Evolutionary conservation across 2,888 invertebrate species (phyloP), one percentile per base, ranked within the genome.

Genomic region (Cosmorhoe ocellata): DNA sequence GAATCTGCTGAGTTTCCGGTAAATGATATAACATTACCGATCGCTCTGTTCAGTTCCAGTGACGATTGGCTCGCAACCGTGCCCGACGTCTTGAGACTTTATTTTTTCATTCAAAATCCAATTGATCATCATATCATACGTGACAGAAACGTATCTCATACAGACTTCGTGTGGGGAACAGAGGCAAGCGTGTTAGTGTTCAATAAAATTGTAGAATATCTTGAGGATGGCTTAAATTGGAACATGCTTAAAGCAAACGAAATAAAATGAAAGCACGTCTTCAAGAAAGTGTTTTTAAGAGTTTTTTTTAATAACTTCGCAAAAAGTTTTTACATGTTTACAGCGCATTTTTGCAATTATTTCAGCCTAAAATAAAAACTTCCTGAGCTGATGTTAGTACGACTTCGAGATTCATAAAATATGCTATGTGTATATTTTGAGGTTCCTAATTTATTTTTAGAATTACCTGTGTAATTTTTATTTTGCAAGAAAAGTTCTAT

Each of bases 81-180:
- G 14, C 61, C 74, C 0, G 78, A 84, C 56, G 69, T 80, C 10
- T 53, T 76, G 7, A 72, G 69, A 57, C 58, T 86, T 1, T 82
- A 76, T 57, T 74, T 75, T 28, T 71, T 66, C 12, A 65, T 86
- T 9, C 37, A 51, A 9, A 81, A 76, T 51, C 79, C 84, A 0
- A 66, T 84, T 10, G 79, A 81, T 30, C 79, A 84, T 55, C 67
- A 73, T 34, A 68, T 83, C 2, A 73, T 84, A 38, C 67, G 70
- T 10, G 66, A 60, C 6, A 69, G 60, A 31, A 77, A 78, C 50
- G 62, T 84, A 8, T 71, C 70, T 38, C 85, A 86, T 24, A 75
- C 76, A 0, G 83, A 85, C 24, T 83, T 86, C 45, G 72, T 83
- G 10, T 85, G 80, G 79, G 79, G 78, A 0, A 47, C 59, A 0